Conservation (phyloP, 1,140 invertebrate genomes). For the Micrasema minimum region DNA sequence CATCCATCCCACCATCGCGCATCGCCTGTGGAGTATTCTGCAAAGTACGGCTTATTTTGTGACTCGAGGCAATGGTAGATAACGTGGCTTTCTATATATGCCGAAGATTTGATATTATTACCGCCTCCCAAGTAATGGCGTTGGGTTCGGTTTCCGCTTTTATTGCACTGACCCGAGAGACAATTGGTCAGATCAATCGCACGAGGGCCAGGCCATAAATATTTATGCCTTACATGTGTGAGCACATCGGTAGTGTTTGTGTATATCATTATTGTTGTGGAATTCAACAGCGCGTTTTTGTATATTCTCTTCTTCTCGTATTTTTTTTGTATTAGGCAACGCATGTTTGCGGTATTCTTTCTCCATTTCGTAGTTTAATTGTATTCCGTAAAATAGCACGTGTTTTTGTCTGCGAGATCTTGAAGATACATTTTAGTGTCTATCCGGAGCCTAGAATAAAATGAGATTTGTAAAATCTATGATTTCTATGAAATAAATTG, state of each 20-base stretch:
- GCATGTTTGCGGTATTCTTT: slow-evolving; percentile 24
- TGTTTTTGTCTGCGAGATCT: slow-evolving; percentile 1
- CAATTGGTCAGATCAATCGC: slow-evolving; percentile 28
- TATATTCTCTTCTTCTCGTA: slow-evolving; percentile 9
- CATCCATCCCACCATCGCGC: no score
- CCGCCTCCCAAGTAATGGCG: no score
- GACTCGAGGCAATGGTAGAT: no score
- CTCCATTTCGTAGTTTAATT: slow-evolving; percentile 12
- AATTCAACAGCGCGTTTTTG: slow-evolving; percentile 28
- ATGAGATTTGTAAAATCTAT: no score
- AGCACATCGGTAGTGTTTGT: slow-evolving; percentile 20
- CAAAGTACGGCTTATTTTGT: no score
- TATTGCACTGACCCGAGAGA: slow-evolving; percentile 15
- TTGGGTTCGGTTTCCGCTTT: slow-evolving; percentile 6
- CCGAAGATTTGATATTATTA: no score
- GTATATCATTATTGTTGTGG: slow-evolving; percentile 19
- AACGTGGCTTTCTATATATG: no score
- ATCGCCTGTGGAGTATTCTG: no score
- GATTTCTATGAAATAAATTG: no score
- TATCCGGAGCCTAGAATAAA: no score
- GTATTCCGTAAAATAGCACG: slow-evolving; percentile 12
- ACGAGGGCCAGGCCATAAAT: slow-evolving; percentile 20
- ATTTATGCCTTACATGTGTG: slow-evolving; percentile 25
- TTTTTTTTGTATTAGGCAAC: slow-evolving; percentile 20
- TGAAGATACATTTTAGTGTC: no score